Conservation (phyloP, 2,113 vertebrate genomes). For the Lipophrys pholis region DNA sequence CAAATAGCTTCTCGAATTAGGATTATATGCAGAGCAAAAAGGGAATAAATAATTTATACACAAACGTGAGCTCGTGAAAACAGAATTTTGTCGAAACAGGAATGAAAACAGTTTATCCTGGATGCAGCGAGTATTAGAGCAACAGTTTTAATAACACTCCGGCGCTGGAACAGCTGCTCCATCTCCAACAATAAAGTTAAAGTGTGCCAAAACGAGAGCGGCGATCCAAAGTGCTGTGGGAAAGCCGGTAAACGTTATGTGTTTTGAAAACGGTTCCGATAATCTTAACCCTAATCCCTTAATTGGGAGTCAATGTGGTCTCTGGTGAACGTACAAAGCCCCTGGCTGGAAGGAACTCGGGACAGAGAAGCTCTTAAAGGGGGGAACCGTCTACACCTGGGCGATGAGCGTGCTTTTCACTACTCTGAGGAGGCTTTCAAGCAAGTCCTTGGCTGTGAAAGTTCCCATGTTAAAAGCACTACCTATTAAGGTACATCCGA, state of each 20-base stretch:
- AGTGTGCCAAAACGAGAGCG: constrained; percentile 57
- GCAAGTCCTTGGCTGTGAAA: constrained; percentile 78
- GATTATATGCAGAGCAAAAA: constrained; percentile 34
- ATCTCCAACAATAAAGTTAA: constrained; percentile 54
- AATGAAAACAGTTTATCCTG: constrained; percentile 62
- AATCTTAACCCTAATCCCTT: constrained; percentile 78
- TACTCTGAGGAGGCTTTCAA: constrained; percentile 72
- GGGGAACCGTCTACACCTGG: constrained; percentile 76
- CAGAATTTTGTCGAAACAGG: constrained; percentile 21
- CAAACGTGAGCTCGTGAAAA: constrained; percentile 29
- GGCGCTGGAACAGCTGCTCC: constrained; percentile 58
- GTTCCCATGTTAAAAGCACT: constrained; percentile 81
- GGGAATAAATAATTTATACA: constrained; percentile 43
- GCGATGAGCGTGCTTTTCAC: constrained; percentile 72
- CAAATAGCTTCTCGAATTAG: constrained; percentile 43
- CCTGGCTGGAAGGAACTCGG: constrained; percentile 46
- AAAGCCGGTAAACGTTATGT: constrained; percentile 67
- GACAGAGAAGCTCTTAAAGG: constrained; percentile 58
- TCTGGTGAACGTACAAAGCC: constrained; percentile 69
- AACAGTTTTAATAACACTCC: constrained; percentile 40
- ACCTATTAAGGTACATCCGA: constrained; percentile 80
- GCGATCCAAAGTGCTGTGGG: constrained; percentile 67
- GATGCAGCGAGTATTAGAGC: constrained; percentile 37
- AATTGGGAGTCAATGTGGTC: constrained; percentile 79
- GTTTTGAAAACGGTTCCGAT: constrained; percentile 74